Evolutionary conservation across 2,113 vertebrate species (phyloP), one percentile per base, ranked within the genome.

Genomic region (Pithys albifrons): DNA sequence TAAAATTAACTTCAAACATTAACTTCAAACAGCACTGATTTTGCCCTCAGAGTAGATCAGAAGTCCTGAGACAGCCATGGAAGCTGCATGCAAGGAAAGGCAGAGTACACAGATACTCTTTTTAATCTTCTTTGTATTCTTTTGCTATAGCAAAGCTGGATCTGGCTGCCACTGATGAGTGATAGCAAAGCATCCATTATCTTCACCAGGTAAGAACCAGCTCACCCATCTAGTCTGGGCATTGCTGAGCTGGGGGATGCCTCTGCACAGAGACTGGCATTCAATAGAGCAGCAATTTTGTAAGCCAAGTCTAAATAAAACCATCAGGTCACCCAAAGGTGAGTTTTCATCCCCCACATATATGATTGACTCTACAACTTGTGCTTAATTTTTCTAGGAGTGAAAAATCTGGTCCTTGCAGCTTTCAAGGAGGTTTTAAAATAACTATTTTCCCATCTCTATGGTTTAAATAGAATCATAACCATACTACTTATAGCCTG

Each of bases 401-500:
- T 33, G 64, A 90, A 97, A 96, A 95, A 91, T 84, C 43, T 92
- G 76, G 39, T 90, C 58, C 65, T 72, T 89, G 88, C 73, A 79
- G 86, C 86, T 86, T 91, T 88, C 91, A 89, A 84, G 85, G 59
- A 67, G 86, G 80, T 69, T 94, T 95, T 95, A 95, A 97, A 96
- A 95, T 96, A 96, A 84, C 88, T 81, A 70, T 86, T 93, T 85
- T 81, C 85, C 84, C 83, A 81, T 88, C 93, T 89, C 83, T 72
- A 49, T 67, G 79, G 92, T 69, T 96, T 94, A 96, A 96, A 96
- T 93, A 94, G 88, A 94, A 75, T 67, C 92, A 88, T 78, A 91
- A 94, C 80, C 31, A 33, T 86, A 83, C 95, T 93, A 96, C 93
- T 92, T 96, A 93, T 89, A 96, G 91, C 86, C 48, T 95, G 70